Evolutionary conservation across 2,113 vertebrate genomes (phyloP).

Genomic region (Oenanthe melanoleuca): DNA sequence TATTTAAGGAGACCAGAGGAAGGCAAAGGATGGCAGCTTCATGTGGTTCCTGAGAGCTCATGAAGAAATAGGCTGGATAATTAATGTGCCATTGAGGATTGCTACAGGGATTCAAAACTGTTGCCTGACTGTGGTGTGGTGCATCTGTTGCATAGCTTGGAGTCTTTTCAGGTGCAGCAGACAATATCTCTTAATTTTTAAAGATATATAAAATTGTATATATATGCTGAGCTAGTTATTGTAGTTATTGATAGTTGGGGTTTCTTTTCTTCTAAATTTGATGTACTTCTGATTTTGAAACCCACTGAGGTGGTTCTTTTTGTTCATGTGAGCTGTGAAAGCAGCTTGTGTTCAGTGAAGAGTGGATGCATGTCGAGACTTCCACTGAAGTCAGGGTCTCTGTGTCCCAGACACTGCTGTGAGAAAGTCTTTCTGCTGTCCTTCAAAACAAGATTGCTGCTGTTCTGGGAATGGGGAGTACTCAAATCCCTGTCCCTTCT

Average conservation of each 20-base stretch:
- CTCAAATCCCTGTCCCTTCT: not conserved
- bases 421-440: not conserved
- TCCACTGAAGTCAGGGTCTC: not conserved
- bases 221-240: not conserved
- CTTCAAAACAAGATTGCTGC: not conserved
- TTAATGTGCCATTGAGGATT: not conserved
- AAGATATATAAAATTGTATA: not conserved
- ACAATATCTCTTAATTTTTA: not conserved
- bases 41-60: not conserved
- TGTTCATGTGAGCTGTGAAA: not conserved
- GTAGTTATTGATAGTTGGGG: not conserved
- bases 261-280: not conserved
- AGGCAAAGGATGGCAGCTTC: not conserved
- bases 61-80: not conserved
- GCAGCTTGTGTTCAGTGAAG: fast-evolving
- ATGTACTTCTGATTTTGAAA: not conserved
- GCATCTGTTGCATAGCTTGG: not conserved
- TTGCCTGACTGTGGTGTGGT: not conserved
- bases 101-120: not conserved
- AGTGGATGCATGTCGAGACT: not conserved
- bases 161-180: not conserved
- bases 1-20: not conserved
- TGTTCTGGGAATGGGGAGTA: not conserved
- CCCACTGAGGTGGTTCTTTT: not conserved
- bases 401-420: not conserved